These are phyloP conservation scores for Phrynosoma blainvillii DNA, from an alignment of 2,113 vertebrate species.

Conservation along the genomic window DNA sequence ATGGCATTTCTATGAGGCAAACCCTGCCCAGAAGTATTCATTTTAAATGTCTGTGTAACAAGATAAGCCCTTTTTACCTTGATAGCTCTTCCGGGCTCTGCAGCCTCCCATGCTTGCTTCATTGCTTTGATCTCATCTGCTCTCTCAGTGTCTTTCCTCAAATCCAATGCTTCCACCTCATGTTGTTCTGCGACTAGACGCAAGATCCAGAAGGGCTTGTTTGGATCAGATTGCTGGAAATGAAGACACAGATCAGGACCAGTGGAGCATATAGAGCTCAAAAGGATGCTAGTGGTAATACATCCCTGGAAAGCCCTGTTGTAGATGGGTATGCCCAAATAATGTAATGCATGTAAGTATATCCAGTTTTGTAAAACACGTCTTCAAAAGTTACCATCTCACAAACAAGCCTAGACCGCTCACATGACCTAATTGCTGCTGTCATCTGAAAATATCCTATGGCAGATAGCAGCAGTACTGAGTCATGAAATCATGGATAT, in stretches of 20 bases:
- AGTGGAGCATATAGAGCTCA: background rate
- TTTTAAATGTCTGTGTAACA: background rate
- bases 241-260: constrained; percentile 7
- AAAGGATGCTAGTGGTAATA: background rate
- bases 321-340: background rate
- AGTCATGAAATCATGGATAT: background rate
- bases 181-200: constrained; percentile 80
- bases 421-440: background rate
- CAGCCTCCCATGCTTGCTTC: constrained; percentile 90
- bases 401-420: too few species aligned
- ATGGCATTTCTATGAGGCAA: background rate
- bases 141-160: constrained; percentile 85
- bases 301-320: background rate
- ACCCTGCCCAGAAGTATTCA: constrained; percentile 16
- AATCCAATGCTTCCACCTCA: constrained; percentile 73
- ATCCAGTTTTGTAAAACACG: background rate
- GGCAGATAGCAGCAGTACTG: background rate
- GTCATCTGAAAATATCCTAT: background rate
- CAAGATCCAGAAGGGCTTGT: constrained; percentile 82
- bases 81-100: constrained; percentile 82
- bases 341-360: too few species aligned
- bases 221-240: constrained; percentile 70
- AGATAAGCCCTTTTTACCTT: constrained; percentile 77
- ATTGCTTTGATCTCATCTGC: constrained; percentile 85
- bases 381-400: background rate